Base-by-base conservation (phyloP, 2,888 invertebrate species). In the Tetramorium bicarinatum region DNA sequence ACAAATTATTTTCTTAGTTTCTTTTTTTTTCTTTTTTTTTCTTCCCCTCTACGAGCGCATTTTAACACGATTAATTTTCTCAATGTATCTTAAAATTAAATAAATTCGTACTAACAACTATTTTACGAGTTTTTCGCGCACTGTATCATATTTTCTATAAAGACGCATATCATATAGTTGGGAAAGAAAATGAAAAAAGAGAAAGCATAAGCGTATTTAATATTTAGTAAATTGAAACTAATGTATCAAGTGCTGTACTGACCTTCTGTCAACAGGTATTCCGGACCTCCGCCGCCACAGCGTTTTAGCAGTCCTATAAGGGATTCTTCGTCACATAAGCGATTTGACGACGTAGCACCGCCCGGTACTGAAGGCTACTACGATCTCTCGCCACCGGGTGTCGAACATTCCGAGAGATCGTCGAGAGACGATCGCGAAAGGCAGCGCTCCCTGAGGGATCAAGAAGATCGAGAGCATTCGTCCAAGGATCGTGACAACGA, bases 311-410 rank as follows among this genome's bases (percentile, higher is more conserved):
- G 92, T 83, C 93, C 93, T 25, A 9, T 87, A 34, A 89, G 93
- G 13, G 93, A 94, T 64, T 69, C 47, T 59, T 72, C 90, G 11
- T 88, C 92, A 47, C 93, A 93, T 44, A 95, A 95, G 89, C 91
- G 95, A 76, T 94, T 94, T 82, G 95, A 95, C 52, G 95, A 95
- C 61, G 93, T 95, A 9, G 94, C 94, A 13, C 95, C 95, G 9
- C 95, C 95, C 7, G 95, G 94, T 18, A 96, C 96, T 1, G 96
- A 96, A 72, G 94, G 94, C 4, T 95, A 94, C 87, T 94, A 95
- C 82, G 95, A 95, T 72, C 87, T 94, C 1, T 93, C 94, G 41
- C 94, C 95, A 9, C 94, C 94, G 3, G 94, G 95, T 47, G 93
- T 94, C 38, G 95, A 95, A 86, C 93, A 94, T 88, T 90, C 93